Conservation (phyloP, 2,113 vertebrate species). For the Fregata magnificens region DNA sequence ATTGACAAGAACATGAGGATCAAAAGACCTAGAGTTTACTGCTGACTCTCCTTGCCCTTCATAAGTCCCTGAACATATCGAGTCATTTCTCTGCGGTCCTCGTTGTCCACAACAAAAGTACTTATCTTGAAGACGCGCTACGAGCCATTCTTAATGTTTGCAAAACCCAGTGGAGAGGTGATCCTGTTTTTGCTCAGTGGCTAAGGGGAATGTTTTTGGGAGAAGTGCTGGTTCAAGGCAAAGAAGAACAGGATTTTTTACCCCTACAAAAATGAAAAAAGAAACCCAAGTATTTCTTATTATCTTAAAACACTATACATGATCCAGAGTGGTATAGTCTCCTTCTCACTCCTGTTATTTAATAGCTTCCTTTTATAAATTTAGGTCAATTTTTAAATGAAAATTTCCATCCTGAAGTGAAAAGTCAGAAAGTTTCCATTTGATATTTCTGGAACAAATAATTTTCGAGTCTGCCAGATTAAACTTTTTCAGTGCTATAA, state of each 20-base stretch:
- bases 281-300: not conserved
- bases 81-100: not conserved
- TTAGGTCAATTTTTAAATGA: not conserved
- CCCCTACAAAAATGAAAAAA: not conserved
- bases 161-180: not conserved
- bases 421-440: not conserved
- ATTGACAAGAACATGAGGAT: not conserved
- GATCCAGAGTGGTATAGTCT: not conserved
- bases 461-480: not conserved
- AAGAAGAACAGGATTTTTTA: not conserved
- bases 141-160: not conserved
- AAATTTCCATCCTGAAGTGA: not conserved
- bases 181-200: not conserved
- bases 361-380: not conserved
- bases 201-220: not conserved
- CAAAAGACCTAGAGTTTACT: not conserved
- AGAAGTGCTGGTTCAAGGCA: not conserved
- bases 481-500: not conserved
- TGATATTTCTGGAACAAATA: slow-evolving; percentile 9
- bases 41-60: not conserved
- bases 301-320: not conserved
- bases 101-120: not conserved
- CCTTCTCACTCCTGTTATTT: not conserved
- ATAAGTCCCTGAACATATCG: not conserved
- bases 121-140: not conserved